Conservation (phyloP, 2,113 vertebrate species). For the Heterotis niloticus region DNA sequence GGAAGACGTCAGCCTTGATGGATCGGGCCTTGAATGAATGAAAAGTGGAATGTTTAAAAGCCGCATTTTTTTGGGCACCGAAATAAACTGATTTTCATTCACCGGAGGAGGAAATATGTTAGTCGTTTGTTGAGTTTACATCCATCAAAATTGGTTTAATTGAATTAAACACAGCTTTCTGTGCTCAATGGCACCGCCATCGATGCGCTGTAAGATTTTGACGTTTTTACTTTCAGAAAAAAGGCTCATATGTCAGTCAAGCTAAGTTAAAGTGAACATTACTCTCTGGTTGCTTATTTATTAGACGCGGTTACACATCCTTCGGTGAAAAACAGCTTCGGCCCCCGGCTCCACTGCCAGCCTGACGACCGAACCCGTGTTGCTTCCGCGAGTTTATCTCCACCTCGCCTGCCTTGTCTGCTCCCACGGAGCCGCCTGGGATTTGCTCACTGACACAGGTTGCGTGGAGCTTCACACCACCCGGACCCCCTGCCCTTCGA, state of each 20-base stretch:
- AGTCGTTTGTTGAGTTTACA: neutral
- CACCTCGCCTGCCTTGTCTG: constrained; percentile 40
- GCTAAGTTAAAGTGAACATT: neutral
- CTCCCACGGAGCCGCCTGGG: constrained; percentile 47
- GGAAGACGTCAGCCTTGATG: neutral
- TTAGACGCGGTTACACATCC: constrained; percentile 47
- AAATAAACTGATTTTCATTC: neutral
- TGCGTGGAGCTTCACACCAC: constrained; percentile 44
- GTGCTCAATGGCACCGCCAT: neutral
- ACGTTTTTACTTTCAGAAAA: neutral
- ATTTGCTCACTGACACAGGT: constrained; percentile 42
- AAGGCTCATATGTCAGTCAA: neutral
- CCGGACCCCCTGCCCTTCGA: constrained; percentile 59
- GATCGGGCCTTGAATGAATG: neutral
- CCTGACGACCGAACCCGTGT: constrained; percentile 54
- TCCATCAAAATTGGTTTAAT: neutral
- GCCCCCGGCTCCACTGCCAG: constrained; percentile 32
- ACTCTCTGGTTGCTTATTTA: constrained; percentile 44
- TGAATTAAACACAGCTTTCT: neutral
- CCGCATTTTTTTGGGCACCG: neutral
- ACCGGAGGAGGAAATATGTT: neutral
- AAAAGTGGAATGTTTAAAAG: neutral
- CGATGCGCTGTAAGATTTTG: neutral
- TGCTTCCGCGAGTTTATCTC: constrained; percentile 43
- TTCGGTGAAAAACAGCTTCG: constrained; percentile 47